Percentiles rank a stretch among this genome's conserved stretches.
Conservation (phyloP, 2,888 invertebrate species). For the Rapana venosa region DNA sequence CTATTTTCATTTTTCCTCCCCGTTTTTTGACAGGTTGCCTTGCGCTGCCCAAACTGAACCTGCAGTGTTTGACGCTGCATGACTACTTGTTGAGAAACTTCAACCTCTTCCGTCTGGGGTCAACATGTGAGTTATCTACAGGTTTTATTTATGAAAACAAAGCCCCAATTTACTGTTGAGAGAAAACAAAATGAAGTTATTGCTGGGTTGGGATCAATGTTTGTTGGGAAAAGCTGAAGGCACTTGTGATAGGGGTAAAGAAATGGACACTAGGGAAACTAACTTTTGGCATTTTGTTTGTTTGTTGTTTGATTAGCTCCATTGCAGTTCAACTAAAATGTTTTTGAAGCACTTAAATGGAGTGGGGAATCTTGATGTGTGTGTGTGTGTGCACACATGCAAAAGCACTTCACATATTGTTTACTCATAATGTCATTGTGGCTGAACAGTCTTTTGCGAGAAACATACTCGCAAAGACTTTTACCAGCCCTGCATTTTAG, state of each 20-base stretch:
- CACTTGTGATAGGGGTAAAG: neutral
- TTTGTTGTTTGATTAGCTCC: neutral
- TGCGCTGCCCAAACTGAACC: slow-evolving; percentile 96
- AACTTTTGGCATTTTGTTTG: too few species aligned
- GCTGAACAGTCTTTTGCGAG: too few species aligned
- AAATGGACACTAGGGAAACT: too few species aligned
- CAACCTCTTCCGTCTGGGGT: slow-evolving; percentile 96
- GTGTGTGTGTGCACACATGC: neutral
- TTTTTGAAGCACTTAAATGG: neutral
- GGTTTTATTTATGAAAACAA: neutral
- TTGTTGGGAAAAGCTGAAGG: too few species aligned
- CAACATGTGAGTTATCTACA: slow-evolving; percentile 88
- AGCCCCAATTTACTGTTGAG: too few species aligned
- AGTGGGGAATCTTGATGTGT: neutral
- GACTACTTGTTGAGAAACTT: slow-evolving; percentile 98
- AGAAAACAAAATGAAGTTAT: too few species aligned
- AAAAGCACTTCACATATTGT: too few species aligned
- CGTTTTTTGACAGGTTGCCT: slow-evolving; percentile 80
- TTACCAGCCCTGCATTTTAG: too few species aligned
- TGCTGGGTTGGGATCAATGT: too few species aligned
- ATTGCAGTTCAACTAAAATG: too few species aligned
- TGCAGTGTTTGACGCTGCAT: slow-evolving; percentile 98
- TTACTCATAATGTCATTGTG: neutral
- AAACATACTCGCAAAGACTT: too few species aligned
- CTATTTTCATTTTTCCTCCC: neutral